Evolutionary conservation across 2,113 vertebrate species (phyloP).

Genomic region (Hiodon alosoides): DNA sequence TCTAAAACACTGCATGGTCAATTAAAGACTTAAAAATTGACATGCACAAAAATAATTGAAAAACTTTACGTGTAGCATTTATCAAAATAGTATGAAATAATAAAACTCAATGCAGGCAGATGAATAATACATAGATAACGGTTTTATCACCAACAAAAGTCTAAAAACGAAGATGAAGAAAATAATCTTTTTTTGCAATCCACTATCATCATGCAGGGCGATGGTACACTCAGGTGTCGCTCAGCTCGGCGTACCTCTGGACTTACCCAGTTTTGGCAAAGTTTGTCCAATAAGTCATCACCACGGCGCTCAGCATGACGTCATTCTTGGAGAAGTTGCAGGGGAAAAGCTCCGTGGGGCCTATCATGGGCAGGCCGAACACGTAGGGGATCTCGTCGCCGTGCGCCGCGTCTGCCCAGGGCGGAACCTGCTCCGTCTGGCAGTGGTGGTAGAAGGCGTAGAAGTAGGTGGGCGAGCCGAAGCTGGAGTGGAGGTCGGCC

Average conservation of each 20-base stretch:
- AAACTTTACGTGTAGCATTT: too few species aligned
- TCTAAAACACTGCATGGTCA: too few species aligned
- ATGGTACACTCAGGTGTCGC: neutral
- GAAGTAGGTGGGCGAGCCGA: conserved; percentile 95
- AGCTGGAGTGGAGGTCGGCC: conserved; percentile 97
- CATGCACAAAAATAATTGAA: too few species aligned
- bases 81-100: too few species aligned
- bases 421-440: conserved; percentile 96
- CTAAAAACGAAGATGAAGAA: too few species aligned
- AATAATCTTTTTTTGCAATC: too few species aligned
- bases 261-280: conserved; percentile 97
- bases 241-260: neutral
- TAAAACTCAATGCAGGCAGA: too few species aligned
- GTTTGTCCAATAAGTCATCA: conserved; percentile 99
- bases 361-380: conserved; percentile 94
- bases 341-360: conserved; percentile 94
- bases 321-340: conserved; percentile 99
- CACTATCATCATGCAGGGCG: too few species aligned
- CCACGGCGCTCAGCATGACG: conserved; percentile 96
- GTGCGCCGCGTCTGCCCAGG: conserved; percentile 93
- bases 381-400: conserved; percentile 97
- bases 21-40: too few species aligned
- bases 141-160: too few species aligned
- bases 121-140: too few species aligned
- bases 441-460: conserved; percentile 99